Base-by-base conservation (phyloP, 2,888 invertebrate species). In the Protophormia terraenovae region DNA sequence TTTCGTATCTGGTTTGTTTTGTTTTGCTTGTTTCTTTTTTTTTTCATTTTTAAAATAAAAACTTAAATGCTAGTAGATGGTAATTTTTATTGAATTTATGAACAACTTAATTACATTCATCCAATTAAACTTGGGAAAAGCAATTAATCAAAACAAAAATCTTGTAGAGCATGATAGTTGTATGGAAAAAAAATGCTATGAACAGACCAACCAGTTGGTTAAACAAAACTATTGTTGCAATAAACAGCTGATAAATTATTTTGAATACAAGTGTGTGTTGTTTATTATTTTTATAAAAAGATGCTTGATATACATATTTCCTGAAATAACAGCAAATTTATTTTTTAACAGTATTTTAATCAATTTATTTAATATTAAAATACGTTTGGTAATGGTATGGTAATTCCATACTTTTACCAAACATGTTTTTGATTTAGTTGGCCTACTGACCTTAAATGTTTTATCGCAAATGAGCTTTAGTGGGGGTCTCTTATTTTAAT, bases 31-130 rank as follows among this genome's bases (percentile, higher is more conserved):
- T n/a, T n/a, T n/a, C n/a, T n/a, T n/a, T n/a, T n/a, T n/a, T n/a
- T n/a, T n/a, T n/a, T n/a, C n/a, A n/a, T n/a, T n/a, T 19, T 19
- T 16, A 19, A 35, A 69, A 32, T 19, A 14, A 66, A 45, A 29
- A 55, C 29, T 62, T n/a, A 58, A 53, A 62, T 45, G 27, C 60
- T 6, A 27, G 60, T 55, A 50, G 71, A 73, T 84, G 79, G 76
- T 77, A 80, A 84, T 84, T 87, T 83, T 81, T 78, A 87, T 86
- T 86, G 86, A 87, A 87, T 85, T 86, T 86, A 88, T 85, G 87
- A 87, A 88, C 91, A 91, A 91, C 91, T 91, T 91, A 91, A 91
- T 91, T 90, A 89, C 90, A 90, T 89, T 90, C 89, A 87, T 88
- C 90, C 90, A 91, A 91, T 91, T 91, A 90, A 91, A 91, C 88